These are phyloP conservation scores for Laodelphax striatellus DNA, from an alignment of 1,140 invertebrate genomes.

Conservation along the genomic window DNA sequence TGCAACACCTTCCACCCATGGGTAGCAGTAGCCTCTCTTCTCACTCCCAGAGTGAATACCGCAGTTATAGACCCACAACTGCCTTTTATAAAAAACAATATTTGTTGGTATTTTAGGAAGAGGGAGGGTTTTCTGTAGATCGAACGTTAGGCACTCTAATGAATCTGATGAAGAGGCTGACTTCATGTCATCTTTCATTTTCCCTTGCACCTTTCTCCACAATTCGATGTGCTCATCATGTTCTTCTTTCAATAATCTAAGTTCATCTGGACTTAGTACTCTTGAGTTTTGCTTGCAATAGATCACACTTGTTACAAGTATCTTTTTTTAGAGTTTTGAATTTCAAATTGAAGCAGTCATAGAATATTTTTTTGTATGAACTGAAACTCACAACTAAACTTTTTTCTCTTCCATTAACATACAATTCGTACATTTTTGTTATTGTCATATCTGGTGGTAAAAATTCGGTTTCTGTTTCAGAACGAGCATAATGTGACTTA, in stretches of 20 bases:
- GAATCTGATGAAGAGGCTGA: too few species aligned
- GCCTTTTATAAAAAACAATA: slow-evolving; percentile 27
- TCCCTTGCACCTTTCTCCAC: slow-evolving; percentile 8
- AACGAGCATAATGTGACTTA: neutral
- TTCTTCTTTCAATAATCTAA: neutral
- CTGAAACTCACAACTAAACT: neutral
- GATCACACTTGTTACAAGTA: neutral
- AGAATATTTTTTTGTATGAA: neutral
- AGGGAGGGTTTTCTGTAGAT: slow-evolving; percentile 23
- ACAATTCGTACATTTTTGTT: neutral
- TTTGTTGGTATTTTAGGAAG: slow-evolving; percentile 7
- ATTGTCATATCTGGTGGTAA: neutral
- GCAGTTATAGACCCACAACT: slow-evolving; percentile 15
- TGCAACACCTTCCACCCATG: slow-evolving; percentile 28
- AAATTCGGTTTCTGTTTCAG: neutral
- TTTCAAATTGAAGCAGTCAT: neutral
- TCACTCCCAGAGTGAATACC: slow-evolving; percentile 23
- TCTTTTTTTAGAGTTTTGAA: neutral
- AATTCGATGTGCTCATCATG: neutral
- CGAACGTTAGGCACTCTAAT: slow-evolving; percentile 23
- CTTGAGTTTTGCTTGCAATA: neutral
- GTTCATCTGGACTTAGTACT: neutral
- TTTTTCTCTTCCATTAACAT: neutral
- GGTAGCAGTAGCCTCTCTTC: slow-evolving; percentile 22
- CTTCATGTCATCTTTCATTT: neutral